Base-by-base conservation (phyloP, 2,888 invertebrate genomes). In the Synanthedon myopaeformis region DNA sequence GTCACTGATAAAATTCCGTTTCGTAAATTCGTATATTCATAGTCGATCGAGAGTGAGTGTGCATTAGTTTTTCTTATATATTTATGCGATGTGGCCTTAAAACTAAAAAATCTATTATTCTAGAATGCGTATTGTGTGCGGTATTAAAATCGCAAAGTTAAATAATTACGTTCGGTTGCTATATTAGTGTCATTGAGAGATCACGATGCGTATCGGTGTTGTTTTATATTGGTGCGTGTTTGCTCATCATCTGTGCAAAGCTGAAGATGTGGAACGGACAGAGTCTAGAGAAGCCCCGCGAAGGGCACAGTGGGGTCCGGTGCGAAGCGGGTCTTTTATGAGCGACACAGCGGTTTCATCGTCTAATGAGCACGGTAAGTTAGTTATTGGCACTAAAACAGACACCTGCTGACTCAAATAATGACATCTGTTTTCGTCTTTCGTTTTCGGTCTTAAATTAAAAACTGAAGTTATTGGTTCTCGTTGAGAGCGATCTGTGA, bases 161-260 rank as follows among this genome's bases (percentile, higher is more conserved):
- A 80, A 70, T 76, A 72, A 65, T 74, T 61, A 63, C 61, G 73
- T 76, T 70, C 70, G 70, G 70, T 79, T 72, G 70, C 69, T 78
- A 70, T 67, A 71, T 66, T 81, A 57, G 78, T 84, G 82, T 80
- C 77, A 82, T 82, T 77, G 74, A 72, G 65, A 74, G 73, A 79
- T 83, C 80, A 87, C 82, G 75, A 87, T 87, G 87, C 86, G 84
- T 83, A 77, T 86, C 78, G 82, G 80, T 81, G 75, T 85, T 72
- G 76, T 84, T 72, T 75, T 87, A 62, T 87, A 84, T 80, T 86
- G 84, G 84, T 87, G 85, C 81, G 82, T 87, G 74, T 80, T 83
- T 68, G 82, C 76, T 69, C 73, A 86, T 73, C 85, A 86, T 75
- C 66, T 86, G 69, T 83, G 84, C 68, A 81, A 79, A 76, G 85